A percentile compares a stretch with the other conserved stretches of the same genome.
These are phyloP conservation scores for Cairina moschata DNA, from an alignment of 2,113 vertebrate genomes.

Conservation along the genomic window DNA sequence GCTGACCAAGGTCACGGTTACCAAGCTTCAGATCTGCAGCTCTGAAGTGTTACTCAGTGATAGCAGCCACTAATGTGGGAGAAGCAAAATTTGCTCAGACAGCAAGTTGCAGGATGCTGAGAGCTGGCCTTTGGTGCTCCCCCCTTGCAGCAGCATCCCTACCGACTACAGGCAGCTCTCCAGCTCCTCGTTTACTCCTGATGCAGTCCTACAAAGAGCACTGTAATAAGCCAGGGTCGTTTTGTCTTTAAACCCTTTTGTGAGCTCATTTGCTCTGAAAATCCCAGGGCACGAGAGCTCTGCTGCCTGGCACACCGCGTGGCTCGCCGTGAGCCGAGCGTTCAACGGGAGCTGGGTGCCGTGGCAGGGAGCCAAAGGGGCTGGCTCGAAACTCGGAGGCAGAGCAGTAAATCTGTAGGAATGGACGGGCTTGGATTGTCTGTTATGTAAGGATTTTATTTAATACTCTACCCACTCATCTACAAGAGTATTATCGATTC, in stretches of 20 bases:
- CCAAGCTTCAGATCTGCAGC: not conserved
- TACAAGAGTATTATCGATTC: constrained; percentile 61
- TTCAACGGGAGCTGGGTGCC: not conserved
- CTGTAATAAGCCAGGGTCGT: not conserved
- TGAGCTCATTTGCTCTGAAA: not conserved
- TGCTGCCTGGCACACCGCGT: not conserved
- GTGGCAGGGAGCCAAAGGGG: constrained; percentile 1
- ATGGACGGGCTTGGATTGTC: constrained; percentile 17
- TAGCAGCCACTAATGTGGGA: not conserved
- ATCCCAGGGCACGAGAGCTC: accelerated
- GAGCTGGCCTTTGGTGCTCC: not conserved
- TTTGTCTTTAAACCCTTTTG: not conserved
- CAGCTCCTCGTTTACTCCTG: not conserved
- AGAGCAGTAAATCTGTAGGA: constrained; percentile 43
- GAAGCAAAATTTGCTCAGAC: not conserved
- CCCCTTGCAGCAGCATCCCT: not conserved
- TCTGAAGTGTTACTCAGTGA: not conserved
- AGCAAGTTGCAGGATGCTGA: not conserved
- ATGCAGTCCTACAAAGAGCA: not conserved
- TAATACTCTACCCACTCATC: constrained; percentile 38
- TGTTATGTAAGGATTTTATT: constrained; percentile 56
- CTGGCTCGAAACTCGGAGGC: not conserved
- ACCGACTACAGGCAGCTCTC: not conserved
- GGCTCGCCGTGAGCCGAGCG: not conserved
- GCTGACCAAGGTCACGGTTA: not conserved